These are phyloP conservation scores for Pristionchus maxplancki DNA, from an alignment of 2,888 invertebrate genomes.

Conservation along the genomic window DNA sequence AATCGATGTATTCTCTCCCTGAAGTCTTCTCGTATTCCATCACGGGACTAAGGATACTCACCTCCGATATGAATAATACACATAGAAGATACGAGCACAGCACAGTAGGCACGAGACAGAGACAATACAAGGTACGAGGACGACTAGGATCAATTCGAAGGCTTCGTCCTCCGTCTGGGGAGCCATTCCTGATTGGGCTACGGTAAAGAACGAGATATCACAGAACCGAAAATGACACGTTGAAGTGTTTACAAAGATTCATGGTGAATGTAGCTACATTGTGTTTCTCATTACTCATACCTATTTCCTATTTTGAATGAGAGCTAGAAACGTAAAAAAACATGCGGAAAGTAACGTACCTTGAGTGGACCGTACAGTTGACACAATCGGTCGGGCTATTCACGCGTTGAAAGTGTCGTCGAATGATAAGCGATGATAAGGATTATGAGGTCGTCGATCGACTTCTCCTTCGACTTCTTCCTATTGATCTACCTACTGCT, in stretches of 20 bases:
- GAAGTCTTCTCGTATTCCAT: neutral
- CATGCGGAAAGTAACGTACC: neutral
- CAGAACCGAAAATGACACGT: too few relatives aligned
- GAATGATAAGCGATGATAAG: constrained; percentile 30
- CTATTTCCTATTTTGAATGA: too few relatives aligned
- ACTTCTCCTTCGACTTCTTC: neutral
- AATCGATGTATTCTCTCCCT: constrained; percentile 35
- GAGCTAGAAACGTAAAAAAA: neutral
- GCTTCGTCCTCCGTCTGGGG: constrained; percentile 18
- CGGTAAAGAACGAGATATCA: neutral
- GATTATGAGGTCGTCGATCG: constrained; percentile 40
- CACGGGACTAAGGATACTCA: neutral
- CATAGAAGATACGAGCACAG: constrained; percentile 42
- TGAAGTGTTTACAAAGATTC: too few relatives aligned
- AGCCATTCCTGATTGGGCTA: neutral
- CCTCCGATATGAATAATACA: constrained; percentile 48
- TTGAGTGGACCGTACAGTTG: constrained; percentile 22
- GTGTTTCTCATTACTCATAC: too few relatives aligned
- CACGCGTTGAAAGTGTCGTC: neutral
- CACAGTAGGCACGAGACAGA: constrained; percentile 19
- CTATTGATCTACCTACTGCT: constrained; percentile 35
- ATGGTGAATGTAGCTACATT: too few relatives aligned
- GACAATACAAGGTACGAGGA: neutral
- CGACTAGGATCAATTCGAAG: neutral
- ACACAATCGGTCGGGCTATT: neutral